phyloP scores from a whole-genome alignment of 2,888 invertebrate genomes.

The Torymus texanus region DNA sequence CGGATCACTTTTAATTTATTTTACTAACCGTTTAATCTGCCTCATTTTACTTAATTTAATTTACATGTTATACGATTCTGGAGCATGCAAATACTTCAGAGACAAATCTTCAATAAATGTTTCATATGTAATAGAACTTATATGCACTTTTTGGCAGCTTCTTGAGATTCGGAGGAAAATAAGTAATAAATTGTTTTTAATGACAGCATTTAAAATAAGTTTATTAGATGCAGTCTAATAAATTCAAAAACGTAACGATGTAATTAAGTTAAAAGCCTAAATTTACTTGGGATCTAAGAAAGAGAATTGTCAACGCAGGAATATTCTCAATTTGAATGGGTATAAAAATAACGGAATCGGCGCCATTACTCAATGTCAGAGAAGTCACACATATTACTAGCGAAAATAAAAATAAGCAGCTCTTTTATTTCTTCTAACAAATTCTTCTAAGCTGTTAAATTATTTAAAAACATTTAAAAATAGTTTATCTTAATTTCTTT shows the following conservation, averaged over 20 bases:
- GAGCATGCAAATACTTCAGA: too few species aligned
- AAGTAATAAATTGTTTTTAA: conserved; percentile 24
- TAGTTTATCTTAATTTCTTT: not conserved
- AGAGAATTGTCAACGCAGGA: not conserved
- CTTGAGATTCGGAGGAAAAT: not conserved
- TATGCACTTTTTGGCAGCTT: conserved; percentile 10
- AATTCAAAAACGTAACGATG: conserved; percentile 3
- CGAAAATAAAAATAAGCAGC: conserved; percentile 18
- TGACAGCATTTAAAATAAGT: conserved; percentile 18
- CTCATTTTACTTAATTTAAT: too few species aligned
- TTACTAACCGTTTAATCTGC: too few species aligned
- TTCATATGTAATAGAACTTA: not conserved
- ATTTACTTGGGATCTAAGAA: not conserved
- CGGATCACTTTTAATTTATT: too few species aligned
- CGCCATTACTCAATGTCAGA: conserved; percentile 31
- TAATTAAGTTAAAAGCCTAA: conserved; percentile 9
- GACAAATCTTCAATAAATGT: not conserved
- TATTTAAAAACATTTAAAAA: not conserved
- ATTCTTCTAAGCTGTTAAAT: not conserved
- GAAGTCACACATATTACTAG: not conserved
- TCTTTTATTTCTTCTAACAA: not conserved
- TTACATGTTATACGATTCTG: too few species aligned
- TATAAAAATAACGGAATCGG: conserved; percentile 9
- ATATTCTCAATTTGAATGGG: not conserved
- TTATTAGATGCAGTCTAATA: conserved; percentile 20